Evolutionary conservation across 2,888 invertebrate genomes (phyloP).

Genomic region (Dynastes grantii): DNA sequence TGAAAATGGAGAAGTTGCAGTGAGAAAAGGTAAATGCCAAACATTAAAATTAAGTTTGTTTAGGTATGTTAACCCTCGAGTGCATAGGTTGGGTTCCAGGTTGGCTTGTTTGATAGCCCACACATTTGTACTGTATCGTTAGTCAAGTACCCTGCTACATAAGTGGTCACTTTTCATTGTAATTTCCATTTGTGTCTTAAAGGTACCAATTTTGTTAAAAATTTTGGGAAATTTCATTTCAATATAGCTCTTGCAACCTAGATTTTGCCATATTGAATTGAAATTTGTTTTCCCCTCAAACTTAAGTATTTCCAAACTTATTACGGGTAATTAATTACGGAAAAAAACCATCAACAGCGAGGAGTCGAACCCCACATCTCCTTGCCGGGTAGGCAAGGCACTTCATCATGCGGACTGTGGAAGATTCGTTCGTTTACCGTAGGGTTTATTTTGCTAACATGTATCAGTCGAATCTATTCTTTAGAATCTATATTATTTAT

Average conservation of each 20-base stretch:
- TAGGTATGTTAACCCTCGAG: not conserved
- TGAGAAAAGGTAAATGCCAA: constrained; percentile 65
- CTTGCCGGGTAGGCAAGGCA: too few relatives aligned
- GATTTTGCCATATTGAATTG: not conserved
- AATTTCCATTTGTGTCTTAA: too few relatives aligned
- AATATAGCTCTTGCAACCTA: not conserved
- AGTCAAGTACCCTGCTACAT: not conserved
- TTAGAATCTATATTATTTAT: not conserved
- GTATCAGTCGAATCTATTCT: not conserved
- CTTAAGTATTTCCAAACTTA: not conserved
- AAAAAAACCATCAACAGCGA: too few relatives aligned
- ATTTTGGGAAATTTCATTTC: not conserved
- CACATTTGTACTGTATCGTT: not conserved
- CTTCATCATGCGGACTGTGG: too few relatives aligned
- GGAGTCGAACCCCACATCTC: too few relatives aligned
- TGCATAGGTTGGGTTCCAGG: not conserved
- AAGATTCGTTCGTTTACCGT: not conserved
- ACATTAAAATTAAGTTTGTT: not conserved
- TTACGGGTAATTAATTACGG: too few relatives aligned
- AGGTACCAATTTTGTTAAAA: too few relatives aligned
- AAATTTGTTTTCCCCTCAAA: not conserved
- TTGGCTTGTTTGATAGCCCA: not conserved
- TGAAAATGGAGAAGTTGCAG: constrained; percentile 72
- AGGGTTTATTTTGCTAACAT: not conserved
- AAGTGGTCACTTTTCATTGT: too few relatives aligned